These are phyloP conservation scores for Neoarius graeffei DNA, from an alignment of 2,113 vertebrate genomes.

Conservation along the genomic window DNA sequence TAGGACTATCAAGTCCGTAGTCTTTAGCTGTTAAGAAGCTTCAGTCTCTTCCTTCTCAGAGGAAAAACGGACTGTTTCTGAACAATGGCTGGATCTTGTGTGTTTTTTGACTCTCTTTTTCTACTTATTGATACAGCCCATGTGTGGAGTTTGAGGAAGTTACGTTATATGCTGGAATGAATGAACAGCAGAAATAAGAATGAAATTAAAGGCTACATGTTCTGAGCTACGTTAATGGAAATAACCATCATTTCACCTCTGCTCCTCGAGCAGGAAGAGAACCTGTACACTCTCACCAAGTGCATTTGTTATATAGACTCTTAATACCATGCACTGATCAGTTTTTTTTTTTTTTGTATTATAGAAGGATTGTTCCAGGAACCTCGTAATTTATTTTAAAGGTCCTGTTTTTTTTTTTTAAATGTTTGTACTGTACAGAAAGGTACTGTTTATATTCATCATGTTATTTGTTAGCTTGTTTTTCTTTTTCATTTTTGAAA, in stretches of 20 bases:
- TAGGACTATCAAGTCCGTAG: not conserved
- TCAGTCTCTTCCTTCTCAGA: not conserved
- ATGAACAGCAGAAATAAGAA: not conserved
- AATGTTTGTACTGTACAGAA: constrained; percentile 52
- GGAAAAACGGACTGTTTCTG: not conserved
- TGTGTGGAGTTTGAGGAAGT: not conserved
- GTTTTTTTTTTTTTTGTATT: constrained; percentile 39
- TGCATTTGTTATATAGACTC: constrained; percentile 46
- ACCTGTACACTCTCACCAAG: constrained; percentile 2
- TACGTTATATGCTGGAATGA: constrained; percentile 6
- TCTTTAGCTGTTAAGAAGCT: not conserved
- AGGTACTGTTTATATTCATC: constrained; percentile 58
- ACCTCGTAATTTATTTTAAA: constrained; percentile 48
- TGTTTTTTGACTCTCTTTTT: not conserved
- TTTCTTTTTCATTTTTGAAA: constrained; percentile 32
- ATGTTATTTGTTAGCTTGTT: constrained; percentile 35
- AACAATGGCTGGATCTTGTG: constrained; percentile 8
- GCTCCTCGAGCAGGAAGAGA: not conserved
- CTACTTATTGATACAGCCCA: not conserved
- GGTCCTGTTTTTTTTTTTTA: constrained; percentile 50
- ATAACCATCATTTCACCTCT: not conserved
- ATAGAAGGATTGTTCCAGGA: constrained; percentile 49
- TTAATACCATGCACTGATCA: constrained; percentile 54
- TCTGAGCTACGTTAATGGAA: constrained; percentile 6
- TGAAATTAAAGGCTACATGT: not conserved